These are phyloP conservation scores for Danaus chrysippus DNA, from an alignment of 2,888 invertebrate species.

Conservation along the genomic window DNA sequence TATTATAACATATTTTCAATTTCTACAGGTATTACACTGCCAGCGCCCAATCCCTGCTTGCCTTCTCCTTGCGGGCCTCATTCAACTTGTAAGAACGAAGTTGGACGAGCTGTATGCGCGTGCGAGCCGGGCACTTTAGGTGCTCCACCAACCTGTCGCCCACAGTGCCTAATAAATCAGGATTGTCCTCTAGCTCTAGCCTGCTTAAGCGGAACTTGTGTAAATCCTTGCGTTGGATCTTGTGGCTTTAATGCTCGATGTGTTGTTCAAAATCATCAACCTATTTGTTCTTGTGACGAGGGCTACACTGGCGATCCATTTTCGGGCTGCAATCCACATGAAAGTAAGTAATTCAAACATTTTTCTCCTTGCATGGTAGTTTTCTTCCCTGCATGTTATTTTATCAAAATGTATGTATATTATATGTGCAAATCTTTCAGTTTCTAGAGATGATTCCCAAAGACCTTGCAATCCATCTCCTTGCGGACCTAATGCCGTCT, in stretches of 20 bases:
- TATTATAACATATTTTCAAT: conserved; percentile 1
- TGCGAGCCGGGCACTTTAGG: conserved; percentile 87
- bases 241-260: conserved; percentile 89
- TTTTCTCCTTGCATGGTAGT: conserved; percentile 21
- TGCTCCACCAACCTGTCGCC: conserved; percentile 87
- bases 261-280: conserved; percentile 85
- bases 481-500: conserved; percentile 88
- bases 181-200: conserved; percentile 87
- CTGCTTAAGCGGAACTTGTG: conserved; percentile 85
- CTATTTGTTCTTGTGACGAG: conserved; percentile 85
- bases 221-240: conserved; percentile 87
- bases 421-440: conserved; percentile 53
- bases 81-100: conserved; percentile 81
- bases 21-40: conserved; percentile 42
- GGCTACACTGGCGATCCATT: conserved; percentile 91
- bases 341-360: conserved; percentile 67
- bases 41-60: conserved; percentile 80
- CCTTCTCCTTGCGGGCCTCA: conserved; percentile 85
- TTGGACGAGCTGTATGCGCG: conserved; percentile 84
- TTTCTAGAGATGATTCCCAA: conserved; percentile 78
- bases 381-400: conserved; percentile 26
- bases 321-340: conserved; percentile 82
- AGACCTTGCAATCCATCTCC: conserved; percentile 89
- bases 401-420: conserved; percentile 15
- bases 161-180: conserved; percentile 87